Evolutionary conservation across 2,888 invertebrate species (phyloP).

Genomic region (Pristionchus arcanus): DNA sequence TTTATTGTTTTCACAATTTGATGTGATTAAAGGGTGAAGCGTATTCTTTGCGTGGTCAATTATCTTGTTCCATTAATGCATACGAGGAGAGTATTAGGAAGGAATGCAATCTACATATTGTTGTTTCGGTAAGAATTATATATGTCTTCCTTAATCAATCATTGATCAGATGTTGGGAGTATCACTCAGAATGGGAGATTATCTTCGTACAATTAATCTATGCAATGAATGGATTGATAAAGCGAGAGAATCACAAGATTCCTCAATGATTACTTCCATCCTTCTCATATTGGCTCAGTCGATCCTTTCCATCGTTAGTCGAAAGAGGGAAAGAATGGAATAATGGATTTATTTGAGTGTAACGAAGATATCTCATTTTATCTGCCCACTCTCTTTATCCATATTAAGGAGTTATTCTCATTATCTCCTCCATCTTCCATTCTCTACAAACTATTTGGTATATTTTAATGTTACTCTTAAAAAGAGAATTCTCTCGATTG

Average conservation of each 20-base stretch:
- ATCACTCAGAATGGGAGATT: conserved; percentile 9
- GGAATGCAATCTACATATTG: background rate
- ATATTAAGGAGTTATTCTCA: background rate
- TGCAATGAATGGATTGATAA: conserved; percentile 33
- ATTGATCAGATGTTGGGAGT: conserved; percentile 43
- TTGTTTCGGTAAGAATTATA: conserved; percentile 4
- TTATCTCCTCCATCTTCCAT: background rate
- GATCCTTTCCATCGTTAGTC: background rate
- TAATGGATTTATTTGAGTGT: background rate
- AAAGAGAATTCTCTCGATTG: background rate
- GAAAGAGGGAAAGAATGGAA: background rate
- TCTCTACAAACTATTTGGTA: conserved; percentile 6
- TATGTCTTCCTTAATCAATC: background rate
- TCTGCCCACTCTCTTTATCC: background rate
- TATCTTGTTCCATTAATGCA: conserved; percentile 24
- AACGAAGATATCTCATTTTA: background rate
- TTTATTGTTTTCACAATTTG: too few relatives aligned
- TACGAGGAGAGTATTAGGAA: conserved; percentile 29
- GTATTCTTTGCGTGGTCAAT: conserved; percentile 27
- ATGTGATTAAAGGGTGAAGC: conserved; percentile 18
- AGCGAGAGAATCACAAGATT: background rate
- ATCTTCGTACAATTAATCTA: background rate
- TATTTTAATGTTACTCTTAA: background rate
- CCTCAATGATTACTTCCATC: background rate
- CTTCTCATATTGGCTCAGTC: background rate